Evolutionary conservation across 2,888 invertebrate species (phyloP), one percentile per base, ranked within the genome.

Genomic region (Chalcosyrphus nemorum): DNA sequence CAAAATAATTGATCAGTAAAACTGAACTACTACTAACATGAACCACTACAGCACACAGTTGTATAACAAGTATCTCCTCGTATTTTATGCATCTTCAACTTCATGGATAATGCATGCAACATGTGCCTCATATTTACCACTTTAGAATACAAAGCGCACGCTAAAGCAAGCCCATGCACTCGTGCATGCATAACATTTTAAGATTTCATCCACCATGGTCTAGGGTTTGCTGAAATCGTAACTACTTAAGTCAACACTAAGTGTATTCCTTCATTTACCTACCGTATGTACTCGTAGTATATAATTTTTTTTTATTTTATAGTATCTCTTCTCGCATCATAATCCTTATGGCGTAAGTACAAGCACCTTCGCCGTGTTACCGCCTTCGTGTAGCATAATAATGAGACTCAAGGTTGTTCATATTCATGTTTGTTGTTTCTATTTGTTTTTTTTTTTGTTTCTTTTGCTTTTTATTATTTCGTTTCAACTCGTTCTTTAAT

Each of bases 321-420:
- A 50, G 13, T 56, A 56, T 74, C 70, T 57, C 13, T 65, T 32
- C 17, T 66, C 38, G 77, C 61, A 82, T 82, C 82, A 78, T 82
- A 78, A 82, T 82, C 77, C 81, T 82, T 77, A 52, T 70, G 50
- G 45, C 38, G 43, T 32, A 47, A 74, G 78, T 78, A 78, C 72
- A 72, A 82, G 61, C 82, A 82, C 72, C 82, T 72, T 74, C 43
- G 17, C 56, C 61, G 78, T 82, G 71, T 72, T 82, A 59, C 61
- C 66, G 59, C 41, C 47, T 50, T 15, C 41, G 77, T 61, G 61
- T 11, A 47, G 66, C 77, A 82, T 82, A 82, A 19, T 82, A 82
- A 82, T 82, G 77, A 82, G 72, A 82, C 61, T 72, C 82, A 82
- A 82, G 82, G 82, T 61, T 78, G 66, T 82, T 82, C 54, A 52